Evolutionary conservation across 2,797 vertebrate species (phyloP).

Genomic region (Coracias cyanogaster): DNA sequence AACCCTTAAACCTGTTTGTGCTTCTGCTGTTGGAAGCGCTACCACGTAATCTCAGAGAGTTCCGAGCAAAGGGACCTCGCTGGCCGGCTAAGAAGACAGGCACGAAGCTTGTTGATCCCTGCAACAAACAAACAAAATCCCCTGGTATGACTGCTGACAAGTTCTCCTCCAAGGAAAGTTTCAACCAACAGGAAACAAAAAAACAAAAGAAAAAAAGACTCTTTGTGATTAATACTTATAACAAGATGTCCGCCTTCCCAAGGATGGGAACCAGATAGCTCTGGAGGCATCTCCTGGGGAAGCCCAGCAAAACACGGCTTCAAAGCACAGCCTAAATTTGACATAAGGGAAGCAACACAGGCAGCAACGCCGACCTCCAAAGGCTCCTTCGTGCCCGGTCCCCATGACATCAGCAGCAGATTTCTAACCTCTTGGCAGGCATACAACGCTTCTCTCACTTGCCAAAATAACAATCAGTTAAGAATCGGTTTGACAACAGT

Average conservation of each 20-base stretch:
- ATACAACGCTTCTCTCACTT: background rate
- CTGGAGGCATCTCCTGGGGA: background rate
- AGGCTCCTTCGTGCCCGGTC: background rate
- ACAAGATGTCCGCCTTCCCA: background rate
- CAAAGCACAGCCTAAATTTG: background rate
- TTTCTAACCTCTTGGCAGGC: background rate
- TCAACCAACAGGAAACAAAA: background rate
- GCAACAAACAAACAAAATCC: background rate
- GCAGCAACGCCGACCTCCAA: fast-evolving
- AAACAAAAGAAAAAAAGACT: background rate
- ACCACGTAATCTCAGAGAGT: background rate
- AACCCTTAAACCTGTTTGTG: background rate
- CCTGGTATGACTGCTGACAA: background rate
- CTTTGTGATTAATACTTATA: background rate
- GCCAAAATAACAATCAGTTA: background rate
- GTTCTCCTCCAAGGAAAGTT: background rate
- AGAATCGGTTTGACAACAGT: background rate
- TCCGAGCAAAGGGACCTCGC: background rate
- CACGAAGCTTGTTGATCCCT: background rate
- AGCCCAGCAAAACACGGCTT: background rate
- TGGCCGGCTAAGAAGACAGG: background rate
- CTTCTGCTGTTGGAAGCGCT: background rate
- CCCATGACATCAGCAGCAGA: background rate
- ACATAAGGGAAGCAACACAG: background rate
- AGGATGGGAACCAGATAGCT: background rate